Evolutionary conservation across 2,888 invertebrate genomes (phyloP), one percentile per base, ranked within the genome.

Genomic region (Dascillus cervinus): DNA sequence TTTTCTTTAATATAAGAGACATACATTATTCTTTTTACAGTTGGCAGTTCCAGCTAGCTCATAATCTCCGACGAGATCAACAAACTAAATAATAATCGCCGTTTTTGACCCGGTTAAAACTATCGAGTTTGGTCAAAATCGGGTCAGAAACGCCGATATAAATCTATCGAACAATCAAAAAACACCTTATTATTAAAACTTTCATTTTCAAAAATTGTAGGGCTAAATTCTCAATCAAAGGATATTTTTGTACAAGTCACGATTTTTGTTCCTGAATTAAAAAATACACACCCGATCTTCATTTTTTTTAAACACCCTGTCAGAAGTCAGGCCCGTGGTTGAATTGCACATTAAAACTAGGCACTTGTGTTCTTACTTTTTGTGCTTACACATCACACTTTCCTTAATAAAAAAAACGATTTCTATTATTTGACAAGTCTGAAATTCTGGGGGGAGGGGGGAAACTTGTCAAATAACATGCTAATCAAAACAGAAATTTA

Each of bases 31-130:
- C 60, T 64, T 65, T 65, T 60, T 64, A 64, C 62, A 63, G 58
- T 60, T 65, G 65, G 65, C 65, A 65, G 65, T 65, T 60, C 65
- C 61, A 61, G 63, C 65, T 64, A 65, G 65, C 64, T 58, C 19
- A 15, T 57, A 50, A 56, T 58, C 60, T 59, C 60, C 49, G 30
- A 50, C 45, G 60, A 62, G 61, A 60, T 60, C 56, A 50, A 49
- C 54, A 46, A 53, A 55, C 54, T 53, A 53, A 51, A 51, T 49
- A 56, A 46, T 54, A 52, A 50, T 48, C 53, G 33, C n/a, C n/a
- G n/a, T n/a, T n/a, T n/a, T n/a, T n/a, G n/a, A n/a, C n/a, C n/a
- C n/a, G n/a, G n/a, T n/a, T n/a, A n/a, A n/a, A n/a, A n/a, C n/a
- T n/a, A n/a, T n/a, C n/a, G n/a, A n/a, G n/a, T n/a, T n/a, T n/a